Evolutionary conservation across 2,113 vertebrate genomes (phyloP), one percentile per base, ranked within the genome.

Genomic region (Clupea harengus): DNA sequence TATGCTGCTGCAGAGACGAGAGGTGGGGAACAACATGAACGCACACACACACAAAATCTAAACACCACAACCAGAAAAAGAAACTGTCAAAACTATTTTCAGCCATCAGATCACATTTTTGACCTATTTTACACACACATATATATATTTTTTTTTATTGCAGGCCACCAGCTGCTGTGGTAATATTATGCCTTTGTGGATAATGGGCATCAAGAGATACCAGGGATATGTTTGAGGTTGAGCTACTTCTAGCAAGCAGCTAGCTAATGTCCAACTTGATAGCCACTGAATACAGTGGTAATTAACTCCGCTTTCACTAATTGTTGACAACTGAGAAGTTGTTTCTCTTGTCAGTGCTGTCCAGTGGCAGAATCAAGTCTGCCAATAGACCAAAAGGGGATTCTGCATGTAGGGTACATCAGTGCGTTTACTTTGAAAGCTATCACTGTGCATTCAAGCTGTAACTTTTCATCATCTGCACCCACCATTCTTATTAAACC

Each of bases 401-500:
- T 44, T 7, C 8, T 0, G 20, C 2, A 0, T 57, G 10, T 0
- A 9, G 50, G 60, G 91, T 84, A 81, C 89, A 89, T 97, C 95
- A 96, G 95, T 88, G 94, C 94, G 89, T 97, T 96, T 96, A 96
- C 96, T 96, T 95, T 94, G 90, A 94, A 89, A 89, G 89, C 50
- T 88, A 94, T 96, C 95, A 97, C 90, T 81, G 84, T 84, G 84
- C 85, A 90, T 47, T 97, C 96, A 96, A 91, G 39, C 90, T 85
- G 83, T 2, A 78, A 17, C 45, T 0, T 84, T 81, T 96, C 95
- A 95, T 96, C 96, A 94, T 81, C 17, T 86, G 85, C 93, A 91
- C 86, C 85, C 5, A 11, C 64, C 20, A 4, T 46, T 10, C 39
- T 13, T 67, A 1, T 10, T 32, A 17, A 18, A 57, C 52, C 52